Evolutionary conservation across 2,113 vertebrate genomes (phyloP).

Genomic region (Heterochromis multidens): DNA sequence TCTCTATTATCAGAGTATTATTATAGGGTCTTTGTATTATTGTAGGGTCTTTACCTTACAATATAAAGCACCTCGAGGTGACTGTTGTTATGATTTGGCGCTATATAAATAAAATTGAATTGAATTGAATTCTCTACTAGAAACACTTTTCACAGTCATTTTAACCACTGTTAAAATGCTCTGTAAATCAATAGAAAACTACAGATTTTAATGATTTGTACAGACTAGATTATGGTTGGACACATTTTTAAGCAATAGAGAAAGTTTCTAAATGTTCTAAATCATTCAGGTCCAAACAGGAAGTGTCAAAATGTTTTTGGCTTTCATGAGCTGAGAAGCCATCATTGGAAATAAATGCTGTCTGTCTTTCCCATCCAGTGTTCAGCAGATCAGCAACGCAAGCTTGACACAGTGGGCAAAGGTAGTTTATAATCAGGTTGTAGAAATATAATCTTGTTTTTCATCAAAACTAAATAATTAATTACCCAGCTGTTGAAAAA

Average conservation of each 20-base stretch:
- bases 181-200: background rate
- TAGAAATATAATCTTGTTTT: background rate
- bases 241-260: background rate
- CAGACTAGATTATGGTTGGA: background rate
- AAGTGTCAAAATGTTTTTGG: accelerated
- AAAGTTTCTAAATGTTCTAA: background rate
- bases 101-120: no score
- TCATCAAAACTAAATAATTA: background rate
- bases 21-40: no score
- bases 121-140: no score
- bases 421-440: background rate
- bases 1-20: no score
- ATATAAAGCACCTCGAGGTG: no score
- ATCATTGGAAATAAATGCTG: background rate
- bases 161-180: background rate
- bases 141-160: background rate
- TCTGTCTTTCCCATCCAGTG: background rate
- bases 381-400: background rate
- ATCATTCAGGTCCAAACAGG: background rate
- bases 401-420: background rate
- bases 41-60: no score
- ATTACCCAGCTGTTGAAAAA: background rate
- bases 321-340: background rate
- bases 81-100: no score
- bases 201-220: background rate